Base-by-base conservation (phyloP, 2,888 invertebrate genomes). In the Drosophila paracracens region DNA sequence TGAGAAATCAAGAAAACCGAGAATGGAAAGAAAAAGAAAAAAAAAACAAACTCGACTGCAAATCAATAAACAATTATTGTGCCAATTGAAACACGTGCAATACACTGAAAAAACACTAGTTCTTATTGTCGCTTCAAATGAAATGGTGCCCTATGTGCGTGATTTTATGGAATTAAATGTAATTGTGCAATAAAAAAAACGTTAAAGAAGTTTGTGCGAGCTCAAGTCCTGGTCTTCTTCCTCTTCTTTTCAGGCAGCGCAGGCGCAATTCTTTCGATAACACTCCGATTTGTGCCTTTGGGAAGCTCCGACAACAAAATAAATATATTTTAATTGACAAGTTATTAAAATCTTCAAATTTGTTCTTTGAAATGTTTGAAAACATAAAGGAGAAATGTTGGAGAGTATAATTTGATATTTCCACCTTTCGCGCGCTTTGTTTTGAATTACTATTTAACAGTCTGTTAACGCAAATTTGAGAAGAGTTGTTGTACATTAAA, bases 171-270 rank as follows among this genome's bases (percentile, higher is more conserved):
- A 78, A 78, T 78, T 60, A 71, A 78, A 76, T 76, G 51, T 68
- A 80, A 78, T 80, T 78, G 78, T 78, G 78, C 78, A 80, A 76
- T 78, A 80, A 78, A 68, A 84, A 80, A 75, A 84, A 88, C 86
- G 86, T 84, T 84, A 86, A 84, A 86, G 79, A 86, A 83, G 70
- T 73, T 76, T 65, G 68, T 79, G 78, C 72, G 76, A 63, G 78
- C 80, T 71, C 50, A 35, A 80, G 60, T 58, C 58, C 61, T 50
- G 18, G 53, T 71, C 56, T 71, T 35, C 71, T 71, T 71, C 80
- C 62, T 70, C 61, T 53, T 18, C 13, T 52, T 56, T 35, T 54
- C 46, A 4, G 16, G 53, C 50, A 46, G 64, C 76, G 78, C 80
- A 71, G 31, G 71, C 78, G 80, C 76, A 62, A 13, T 71, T 13